These are phyloP conservation scores for Cydia amplana DNA, from an alignment of 1,140 invertebrate species.

Conservation along the genomic window DNA sequence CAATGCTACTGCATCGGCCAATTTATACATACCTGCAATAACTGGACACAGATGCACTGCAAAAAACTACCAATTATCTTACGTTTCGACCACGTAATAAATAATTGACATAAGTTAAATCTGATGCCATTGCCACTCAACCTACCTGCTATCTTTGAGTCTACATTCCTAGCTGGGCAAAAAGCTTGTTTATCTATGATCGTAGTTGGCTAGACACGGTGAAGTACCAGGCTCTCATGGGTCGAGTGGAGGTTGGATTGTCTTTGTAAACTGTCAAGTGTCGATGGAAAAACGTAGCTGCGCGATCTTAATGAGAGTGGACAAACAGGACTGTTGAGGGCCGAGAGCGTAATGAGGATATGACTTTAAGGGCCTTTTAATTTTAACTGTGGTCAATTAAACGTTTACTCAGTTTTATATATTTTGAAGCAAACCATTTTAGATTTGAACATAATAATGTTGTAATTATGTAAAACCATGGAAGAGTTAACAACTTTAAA, in stretches of 20 bases:
- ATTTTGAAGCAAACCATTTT: too few species aligned
- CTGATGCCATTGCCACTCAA: neutral
- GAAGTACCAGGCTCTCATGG: constrained; percentile 63
- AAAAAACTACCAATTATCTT: constrained; percentile 13
- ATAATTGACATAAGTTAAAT: constrained; percentile 15
- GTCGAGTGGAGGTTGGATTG: constrained; percentile 49
- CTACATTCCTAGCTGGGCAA: constrained; percentile 28
- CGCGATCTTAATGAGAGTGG: constrained; percentile 76
- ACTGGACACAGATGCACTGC: neutral
- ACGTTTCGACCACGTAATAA: neutral
- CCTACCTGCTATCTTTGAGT: neutral
- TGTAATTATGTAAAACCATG: too few species aligned
- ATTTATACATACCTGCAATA: constrained; percentile 12
- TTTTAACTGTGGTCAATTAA: neutral
- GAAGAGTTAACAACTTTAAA: too few species aligned
- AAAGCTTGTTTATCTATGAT: constrained; percentile 65
- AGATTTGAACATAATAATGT: too few species aligned
- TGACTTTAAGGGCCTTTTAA: constrained; percentile 26
- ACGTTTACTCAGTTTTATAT: too few species aligned
- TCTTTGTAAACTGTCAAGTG: constrained; percentile 51
- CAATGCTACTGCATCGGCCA: constrained; percentile 4
- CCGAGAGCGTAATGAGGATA: constrained; percentile 52
- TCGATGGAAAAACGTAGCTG: constrained; percentile 68
- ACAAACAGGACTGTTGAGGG: constrained; percentile 71
- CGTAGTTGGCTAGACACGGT: constrained; percentile 67